Evolutionary conservation across 2,113 vertebrate genomes (phyloP), one percentile per base, ranked within the genome.

Genomic region (Oxygymnocypris stewartii): DNA sequence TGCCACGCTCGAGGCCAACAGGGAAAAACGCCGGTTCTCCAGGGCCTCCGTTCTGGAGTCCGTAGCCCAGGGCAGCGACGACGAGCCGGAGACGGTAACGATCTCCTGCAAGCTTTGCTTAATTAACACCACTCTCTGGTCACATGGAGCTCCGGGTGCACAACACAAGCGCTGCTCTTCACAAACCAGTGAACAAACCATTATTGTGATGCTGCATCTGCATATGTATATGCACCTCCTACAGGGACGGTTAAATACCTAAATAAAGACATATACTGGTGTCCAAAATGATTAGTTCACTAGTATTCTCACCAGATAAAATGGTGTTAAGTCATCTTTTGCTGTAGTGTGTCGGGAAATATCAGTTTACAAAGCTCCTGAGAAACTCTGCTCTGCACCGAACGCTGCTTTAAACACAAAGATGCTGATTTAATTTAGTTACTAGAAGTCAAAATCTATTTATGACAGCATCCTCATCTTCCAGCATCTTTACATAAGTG

Each of bases 1-100:
- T 25, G 96, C 96, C 92, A 99, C 97, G 10, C 93, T 96, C 54
- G 94, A 97, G 92, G 92, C 94, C 86, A 91, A 96, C 91, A 94
- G 89, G 86, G 93, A 95, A 25, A 91, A 93, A 89, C 94, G 93
- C 86, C 94, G 94, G 88, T 93, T 93, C 84, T 94, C 92, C 87
- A 90, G 88, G 80, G 95, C 93, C 23, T 90, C 94, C 40, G 90
- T 91, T 84, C 91, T 96, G n/a, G 96, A 96, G 93, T 89, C 91
- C 89, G 92, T 91, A 47, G 61, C 92, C 67, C 92, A 90, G 9
- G 80, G 84, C 0, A 89, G 90, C 23, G 87, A 91, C 2, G 90
- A 91, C 13, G 92, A 94, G 88, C 93, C 93, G 10, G 88, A 95
- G 88, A 95, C 91, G 92, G 97, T 98, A 95, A 97, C 93, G n/a